These are phyloP conservation scores for Monoplex corrugatus DNA, from an alignment of 2,888 invertebrate species.

Conservation along the genomic window DNA sequence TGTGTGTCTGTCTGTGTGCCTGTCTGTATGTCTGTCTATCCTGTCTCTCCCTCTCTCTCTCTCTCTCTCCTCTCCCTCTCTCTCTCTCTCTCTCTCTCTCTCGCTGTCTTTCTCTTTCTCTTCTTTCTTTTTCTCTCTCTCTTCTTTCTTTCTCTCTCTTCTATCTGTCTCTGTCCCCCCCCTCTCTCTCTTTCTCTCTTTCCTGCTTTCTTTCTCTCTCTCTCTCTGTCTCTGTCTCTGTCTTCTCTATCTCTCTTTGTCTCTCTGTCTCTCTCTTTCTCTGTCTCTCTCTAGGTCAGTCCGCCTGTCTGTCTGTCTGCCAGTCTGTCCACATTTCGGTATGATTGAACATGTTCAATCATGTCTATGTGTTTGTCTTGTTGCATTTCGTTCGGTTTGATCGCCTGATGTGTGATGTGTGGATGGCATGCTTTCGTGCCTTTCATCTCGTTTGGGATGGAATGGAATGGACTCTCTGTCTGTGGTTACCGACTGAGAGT, in stretches of 20 bases:
- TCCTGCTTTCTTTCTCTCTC: conserved; percentile 38
- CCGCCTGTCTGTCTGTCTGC: conserved; percentile 25
- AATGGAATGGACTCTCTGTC: no score
- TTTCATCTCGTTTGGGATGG: no score
- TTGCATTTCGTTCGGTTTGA: no score
- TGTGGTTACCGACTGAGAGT: no score
- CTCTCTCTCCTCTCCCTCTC: conserved; percentile 39
- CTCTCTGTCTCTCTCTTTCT: not conserved
- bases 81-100: conserved; percentile 50
- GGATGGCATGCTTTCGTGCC: no score
- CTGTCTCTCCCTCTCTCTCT: not conserved
- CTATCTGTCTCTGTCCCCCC: no score
- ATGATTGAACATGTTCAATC: no score
- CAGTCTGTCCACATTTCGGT: no score
- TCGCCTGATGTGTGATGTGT: no score
- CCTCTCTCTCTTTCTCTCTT: conserved; percentile 48
- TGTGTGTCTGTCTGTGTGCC: not conserved
- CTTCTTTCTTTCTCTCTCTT: not conserved
- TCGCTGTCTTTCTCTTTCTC: conserved; percentile 1
- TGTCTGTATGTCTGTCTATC: no score
- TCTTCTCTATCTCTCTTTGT: conserved; percentile 10
- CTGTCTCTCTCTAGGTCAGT: conserved; percentile 48
- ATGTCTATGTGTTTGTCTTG: no score
- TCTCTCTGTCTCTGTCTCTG: conserved; percentile 5
- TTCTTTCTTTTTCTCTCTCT: conserved; percentile 22